Evolutionary conservation across 2,888 invertebrate species (phyloP).

Genomic region (Microctonus hyperodae): DNA sequence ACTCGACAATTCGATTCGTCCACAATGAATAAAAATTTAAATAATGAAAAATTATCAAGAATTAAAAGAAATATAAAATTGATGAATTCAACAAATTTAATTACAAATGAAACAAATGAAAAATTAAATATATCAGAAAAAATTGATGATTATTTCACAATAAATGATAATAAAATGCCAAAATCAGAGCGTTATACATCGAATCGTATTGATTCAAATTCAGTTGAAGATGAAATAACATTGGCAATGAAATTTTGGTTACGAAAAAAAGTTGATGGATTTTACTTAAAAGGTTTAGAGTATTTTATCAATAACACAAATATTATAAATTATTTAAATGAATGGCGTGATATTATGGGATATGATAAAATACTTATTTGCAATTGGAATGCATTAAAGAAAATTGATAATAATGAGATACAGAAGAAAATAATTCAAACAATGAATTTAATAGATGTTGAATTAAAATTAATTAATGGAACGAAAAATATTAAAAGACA

Average conservation of each 20-base stretch:
- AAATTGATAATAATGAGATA: constrained; percentile 61
- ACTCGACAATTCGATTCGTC: constrained; percentile 11
- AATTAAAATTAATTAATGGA: constrained; percentile 69
- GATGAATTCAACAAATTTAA: not conserved
- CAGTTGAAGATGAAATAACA: constrained; percentile 62
- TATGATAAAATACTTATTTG: constrained; percentile 72
- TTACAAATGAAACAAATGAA: not conserved
- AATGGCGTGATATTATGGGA: constrained; percentile 76
- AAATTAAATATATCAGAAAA: not conserved
- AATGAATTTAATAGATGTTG: constrained; percentile 77
- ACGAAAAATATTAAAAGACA: constrained; percentile 68
- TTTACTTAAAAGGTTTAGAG: constrained; percentile 84
- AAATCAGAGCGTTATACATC: constrained; percentile 35
- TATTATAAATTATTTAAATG: constrained; percentile 68
- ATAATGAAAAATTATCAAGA: not conserved
- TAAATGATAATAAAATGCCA: constrained; percentile 32
- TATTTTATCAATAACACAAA: constrained; percentile 69
- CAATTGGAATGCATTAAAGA: constrained; percentile 67
- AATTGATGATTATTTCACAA: constrained; percentile 10
- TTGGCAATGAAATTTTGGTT: constrained; percentile 74
- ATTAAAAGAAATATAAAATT: not conserved
- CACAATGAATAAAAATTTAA: not conserved
- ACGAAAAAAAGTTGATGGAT: constrained; percentile 84
- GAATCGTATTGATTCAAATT: constrained; percentile 29
- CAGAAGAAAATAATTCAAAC: constrained; percentile 70